phyloP scores from a whole-genome alignment of 2,113 vertebrate genomes.

The Gavialis gangeticus region DNA sequence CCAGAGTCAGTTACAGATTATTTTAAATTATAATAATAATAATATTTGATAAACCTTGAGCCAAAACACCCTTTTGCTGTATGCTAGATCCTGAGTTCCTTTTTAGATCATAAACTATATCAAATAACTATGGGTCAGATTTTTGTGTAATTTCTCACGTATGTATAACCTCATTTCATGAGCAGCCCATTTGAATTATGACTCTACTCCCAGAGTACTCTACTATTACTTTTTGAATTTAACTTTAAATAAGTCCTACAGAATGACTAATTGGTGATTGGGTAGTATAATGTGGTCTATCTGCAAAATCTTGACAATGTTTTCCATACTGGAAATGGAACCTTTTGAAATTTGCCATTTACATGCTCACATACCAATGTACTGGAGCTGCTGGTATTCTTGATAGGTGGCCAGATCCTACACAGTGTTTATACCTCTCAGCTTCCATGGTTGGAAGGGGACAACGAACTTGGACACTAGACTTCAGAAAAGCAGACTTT shows the following conservation, averaged over 20 bases:
- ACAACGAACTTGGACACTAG: too few species aligned
- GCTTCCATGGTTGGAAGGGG: neutral
- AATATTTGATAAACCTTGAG: neutral
- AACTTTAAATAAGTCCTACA: slow-evolving; percentile 9
- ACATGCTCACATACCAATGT: neutral
- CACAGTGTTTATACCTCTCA: neutral
- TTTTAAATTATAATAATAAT: neutral
- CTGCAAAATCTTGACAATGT: neutral
- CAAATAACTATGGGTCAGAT: neutral
- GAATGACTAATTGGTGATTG: slow-evolving; percentile 25
- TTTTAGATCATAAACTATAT: neutral
- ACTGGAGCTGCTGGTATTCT: neutral
- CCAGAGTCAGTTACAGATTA: neutral
- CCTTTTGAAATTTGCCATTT: neutral
- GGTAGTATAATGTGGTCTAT: neutral
- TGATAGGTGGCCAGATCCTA: neutral
- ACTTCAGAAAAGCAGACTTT: too few species aligned
- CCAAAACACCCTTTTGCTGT: too few species aligned
- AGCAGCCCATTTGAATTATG: neutral
- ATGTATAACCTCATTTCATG: neutral
- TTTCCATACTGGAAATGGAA: neutral
- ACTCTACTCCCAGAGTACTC: neutral
- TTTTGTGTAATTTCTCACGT: neutral
- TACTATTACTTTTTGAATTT: neutral
- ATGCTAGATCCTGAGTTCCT: neutral